Percentiles rank a stretch among this genome's conserved stretches.
Evolutionary conservation across 2,888 invertebrate species (phyloP).

Genomic region (Herminia tarsipennalis): DNA sequence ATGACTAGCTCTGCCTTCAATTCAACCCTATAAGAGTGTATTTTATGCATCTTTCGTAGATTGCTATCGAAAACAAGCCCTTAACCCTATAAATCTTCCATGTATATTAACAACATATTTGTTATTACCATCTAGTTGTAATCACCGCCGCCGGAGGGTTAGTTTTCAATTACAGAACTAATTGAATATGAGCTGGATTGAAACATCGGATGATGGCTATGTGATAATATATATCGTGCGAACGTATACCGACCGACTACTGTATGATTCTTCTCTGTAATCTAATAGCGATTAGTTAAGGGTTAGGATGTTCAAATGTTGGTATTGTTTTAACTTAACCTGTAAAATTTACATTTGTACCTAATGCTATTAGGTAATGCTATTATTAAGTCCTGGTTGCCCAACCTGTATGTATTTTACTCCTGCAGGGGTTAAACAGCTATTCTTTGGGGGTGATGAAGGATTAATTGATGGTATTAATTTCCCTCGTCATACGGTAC

Average conservation of each 20-base stretch:
- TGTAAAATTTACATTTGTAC: no score
- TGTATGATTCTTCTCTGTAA: constrained; percentile 53
- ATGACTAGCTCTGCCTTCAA: no score
- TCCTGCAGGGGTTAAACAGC: no score
- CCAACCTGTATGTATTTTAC: no score
- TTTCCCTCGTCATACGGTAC: no score
- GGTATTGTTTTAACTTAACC: no score
- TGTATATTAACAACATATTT: constrained; percentile 12
- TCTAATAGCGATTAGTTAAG: constrained; percentile 66
- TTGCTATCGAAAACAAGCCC: background rate
- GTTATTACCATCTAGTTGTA: constrained; percentile 13
- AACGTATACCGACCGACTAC: constrained; percentile 50
- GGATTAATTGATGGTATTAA: no score
- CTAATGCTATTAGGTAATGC: no score
- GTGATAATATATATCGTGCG: constrained; percentile 64
- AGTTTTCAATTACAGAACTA: constrained; percentile 37
- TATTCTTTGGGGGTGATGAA: no score
- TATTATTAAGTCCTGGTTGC: no score
- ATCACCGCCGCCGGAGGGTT: constrained; percentile 7
- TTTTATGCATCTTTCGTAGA: no score
- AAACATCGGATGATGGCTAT: constrained; percentile 41
- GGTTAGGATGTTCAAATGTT: constrained; percentile 27
- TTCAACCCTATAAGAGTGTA: no score
- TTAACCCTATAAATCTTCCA: background rate
- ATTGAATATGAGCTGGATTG: constrained; percentile 45